Base-by-base conservation (phyloP, 2,888 invertebrate species). In the Nephrotoma flavescens region DNA sequence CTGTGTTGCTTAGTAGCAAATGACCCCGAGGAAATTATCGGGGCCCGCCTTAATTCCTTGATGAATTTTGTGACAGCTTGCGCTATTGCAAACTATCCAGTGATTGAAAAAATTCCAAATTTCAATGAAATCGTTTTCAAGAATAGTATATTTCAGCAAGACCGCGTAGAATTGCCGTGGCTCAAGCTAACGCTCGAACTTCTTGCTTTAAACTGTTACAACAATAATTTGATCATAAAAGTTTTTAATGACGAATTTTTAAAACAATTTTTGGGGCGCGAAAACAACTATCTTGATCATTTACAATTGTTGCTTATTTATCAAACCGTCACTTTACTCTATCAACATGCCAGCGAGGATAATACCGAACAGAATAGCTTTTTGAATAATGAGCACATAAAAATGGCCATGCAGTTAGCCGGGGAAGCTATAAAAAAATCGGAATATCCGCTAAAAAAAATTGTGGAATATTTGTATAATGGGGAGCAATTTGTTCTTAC, bases 171-270 rank as follows among this genome's bases (percentile, higher is more conserved):
- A 0, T 87, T 93, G 41, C 92, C 93, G 0, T 94, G 93, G 93
- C 89, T 93, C 0, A 92, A 93, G 89, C 89, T 94, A 86, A 93
- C 93, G 31, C 88, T 94, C 0, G 92, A 94, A 87, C 90, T 95
- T 87, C 93, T 94, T 1, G 92, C 94, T 0, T 90, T 96, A 12
- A 93, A 94, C 71, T 92, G 92, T 88, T 95, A 93, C 88, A 93
- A 93, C 83, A 92, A 93, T 19, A 91, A 91, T 57, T 88, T 95
- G 0, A 89, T 95, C 0, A 89, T 90, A 0, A 91, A 91, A 88
- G 91, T 94, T 15, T 94, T 95, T 87, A 91, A 92, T 0, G 89
- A 91, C 31, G 91, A 92, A 0, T 93, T 93, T 88, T 89, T 94
- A 0, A 89, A 91, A 87, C 91, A 92, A 42, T 92, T 90, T 88